A percentile compares a stretch with the other conserved stretches of the same genome.
Evolutionary conservation across 1,140 invertebrate genomes (phyloP).

Genomic region (Lasioglossum albipes): DNA sequence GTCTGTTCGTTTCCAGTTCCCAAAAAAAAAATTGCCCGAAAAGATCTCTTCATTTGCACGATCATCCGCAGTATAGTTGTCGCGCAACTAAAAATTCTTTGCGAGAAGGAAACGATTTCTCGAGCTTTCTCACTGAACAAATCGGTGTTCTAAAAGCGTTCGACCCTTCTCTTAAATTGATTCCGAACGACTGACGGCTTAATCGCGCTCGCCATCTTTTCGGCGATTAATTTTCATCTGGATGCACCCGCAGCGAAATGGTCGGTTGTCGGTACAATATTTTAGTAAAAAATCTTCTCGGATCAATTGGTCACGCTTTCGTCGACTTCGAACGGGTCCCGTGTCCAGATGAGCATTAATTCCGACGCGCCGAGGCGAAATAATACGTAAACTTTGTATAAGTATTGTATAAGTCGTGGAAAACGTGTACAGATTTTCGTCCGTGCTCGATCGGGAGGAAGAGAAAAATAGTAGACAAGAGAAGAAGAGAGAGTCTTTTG

Average conservation of each 20-base stretch:
- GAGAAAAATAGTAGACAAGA: not conserved
- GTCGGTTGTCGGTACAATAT: constrained; percentile 10
- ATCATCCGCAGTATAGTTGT: too few species aligned
- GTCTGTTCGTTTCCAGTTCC: too few species aligned
- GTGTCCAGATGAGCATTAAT: constrained; percentile 26
- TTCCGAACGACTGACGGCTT: constrained; percentile 35
- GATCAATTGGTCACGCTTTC: not conserved
- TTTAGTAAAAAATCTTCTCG: constrained; percentile 6
- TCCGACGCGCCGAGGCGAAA: not conserved
- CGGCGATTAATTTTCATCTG: constrained; percentile 21
- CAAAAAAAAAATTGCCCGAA: too few species aligned
- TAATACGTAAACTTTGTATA: constrained; percentile 41
- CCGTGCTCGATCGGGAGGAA: constrained; percentile 21
- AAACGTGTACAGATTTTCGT: constrained; percentile 43
- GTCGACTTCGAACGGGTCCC: not conserved
- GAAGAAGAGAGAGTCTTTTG: constrained; percentile 16
- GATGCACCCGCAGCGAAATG: not conserved
- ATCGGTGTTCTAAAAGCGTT: constrained; percentile 14
- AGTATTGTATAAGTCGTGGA: constrained; percentile 43
- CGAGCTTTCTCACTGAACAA: too few species aligned
- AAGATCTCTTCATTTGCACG: too few species aligned
- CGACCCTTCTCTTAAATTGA: constrained; percentile 20
- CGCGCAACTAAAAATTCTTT: too few species aligned
- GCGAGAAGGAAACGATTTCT: too few species aligned
- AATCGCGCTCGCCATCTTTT: constrained; percentile 22